phyloP scores from a whole-genome alignment of 2,888 invertebrate genomes.

The Muscina levida region DNA sequence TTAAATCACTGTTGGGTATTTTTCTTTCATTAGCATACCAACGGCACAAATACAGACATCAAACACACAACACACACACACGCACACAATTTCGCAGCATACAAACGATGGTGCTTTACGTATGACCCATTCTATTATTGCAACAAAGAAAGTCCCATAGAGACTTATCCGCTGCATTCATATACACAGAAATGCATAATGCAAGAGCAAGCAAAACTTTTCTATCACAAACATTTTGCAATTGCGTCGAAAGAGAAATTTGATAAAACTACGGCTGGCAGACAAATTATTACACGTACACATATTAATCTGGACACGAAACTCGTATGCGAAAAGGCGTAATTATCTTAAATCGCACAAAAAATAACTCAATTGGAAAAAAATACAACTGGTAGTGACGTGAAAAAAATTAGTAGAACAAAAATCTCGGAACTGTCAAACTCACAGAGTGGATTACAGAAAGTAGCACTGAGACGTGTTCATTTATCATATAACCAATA shows the following conservation, averaged over 20 bases:
- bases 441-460: too few species aligned
- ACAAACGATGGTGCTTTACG: not conserved
- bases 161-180: not conserved
- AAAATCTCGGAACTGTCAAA: conserved; percentile 20
- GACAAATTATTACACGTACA: conserved; percentile 36
- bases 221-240: too few species aligned
- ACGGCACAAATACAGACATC: not conserved
- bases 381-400: conserved; percentile 17
- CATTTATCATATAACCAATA: too few species aligned
- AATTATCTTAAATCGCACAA: conserved; percentile 27
- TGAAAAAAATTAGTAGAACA: conserved; percentile 21
- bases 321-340: conserved; percentile 35
- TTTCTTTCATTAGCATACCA: not conserved
- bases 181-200: not conserved
- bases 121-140: conserved; percentile 10
- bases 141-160: conserved; percentile 5
- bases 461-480: too few species aligned
- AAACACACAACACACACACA: conserved; percentile 10
- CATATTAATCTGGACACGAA: conserved; percentile 34
- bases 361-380: not conserved
- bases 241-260: too few species aligned
- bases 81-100: not conserved
- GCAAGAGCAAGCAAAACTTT: not conserved
- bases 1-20: conserved; percentile 1
- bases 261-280: too few species aligned